A percentile compares a stretch with the other conserved stretches of the same genome.
These are phyloP conservation scores for Pempheris klunzingeri DNA, from an alignment of 2,797 vertebrate species.

Conservation along the genomic window DNA sequence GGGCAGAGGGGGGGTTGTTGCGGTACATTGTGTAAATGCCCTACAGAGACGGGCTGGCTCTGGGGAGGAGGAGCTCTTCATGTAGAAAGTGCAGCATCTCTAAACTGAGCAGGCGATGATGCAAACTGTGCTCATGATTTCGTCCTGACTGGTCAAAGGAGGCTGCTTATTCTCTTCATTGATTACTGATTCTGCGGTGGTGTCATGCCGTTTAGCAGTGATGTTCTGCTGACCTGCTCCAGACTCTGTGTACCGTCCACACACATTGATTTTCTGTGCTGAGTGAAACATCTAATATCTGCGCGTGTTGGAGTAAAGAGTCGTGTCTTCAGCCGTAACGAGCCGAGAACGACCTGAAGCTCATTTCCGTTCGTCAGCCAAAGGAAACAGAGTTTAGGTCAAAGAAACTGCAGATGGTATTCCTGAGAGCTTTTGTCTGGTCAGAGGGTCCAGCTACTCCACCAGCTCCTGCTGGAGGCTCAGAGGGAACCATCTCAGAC, in stretches of 20 bases:
- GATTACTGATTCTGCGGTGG: not conserved
- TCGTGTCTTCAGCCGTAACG: conserved; percentile 4
- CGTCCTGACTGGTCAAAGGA: not conserved
- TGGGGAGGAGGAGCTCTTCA: not conserved
- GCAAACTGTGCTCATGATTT: not conserved
- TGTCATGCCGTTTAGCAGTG: not conserved
- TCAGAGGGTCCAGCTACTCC: conserved; percentile 8
- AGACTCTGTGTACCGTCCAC: not conserved
- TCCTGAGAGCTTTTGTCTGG: conserved; percentile 24
- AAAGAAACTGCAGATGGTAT: conserved; percentile 26
- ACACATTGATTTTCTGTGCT: not conserved
- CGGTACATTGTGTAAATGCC: not conserved
- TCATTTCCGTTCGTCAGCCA: conserved; percentile 19
- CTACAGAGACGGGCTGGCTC: not conserved
- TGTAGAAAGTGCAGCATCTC: not conserved
- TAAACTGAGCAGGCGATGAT: not conserved
- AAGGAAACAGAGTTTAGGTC: conserved; percentile 13
- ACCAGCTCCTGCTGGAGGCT: conserved; percentile 21
- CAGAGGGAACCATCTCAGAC: not conserved
- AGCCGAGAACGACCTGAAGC: conserved; percentile 1
- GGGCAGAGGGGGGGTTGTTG: not conserved
- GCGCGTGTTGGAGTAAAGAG: not conserved
- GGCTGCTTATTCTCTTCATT: not conserved
- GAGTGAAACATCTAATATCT: conserved; percentile 3
- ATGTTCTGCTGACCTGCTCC: not conserved